Evolutionary conservation across 2,888 invertebrate genomes (phyloP), one percentile per base, ranked within the genome.

Genomic region (Cyclophora punctaria): DNA sequence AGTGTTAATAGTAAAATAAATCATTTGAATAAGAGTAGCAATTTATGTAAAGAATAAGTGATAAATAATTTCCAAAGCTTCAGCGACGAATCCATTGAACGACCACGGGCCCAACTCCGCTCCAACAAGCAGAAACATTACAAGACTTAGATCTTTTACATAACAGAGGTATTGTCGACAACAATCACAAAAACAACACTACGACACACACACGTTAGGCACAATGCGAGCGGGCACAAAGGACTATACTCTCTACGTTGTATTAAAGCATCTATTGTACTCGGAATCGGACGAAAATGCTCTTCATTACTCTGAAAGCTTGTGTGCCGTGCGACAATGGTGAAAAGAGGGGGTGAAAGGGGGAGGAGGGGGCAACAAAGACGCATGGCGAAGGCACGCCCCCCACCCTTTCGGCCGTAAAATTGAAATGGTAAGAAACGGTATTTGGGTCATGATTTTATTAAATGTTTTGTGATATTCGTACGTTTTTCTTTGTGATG

Each of bases 281-380:
- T 72, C 78, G 67, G 81, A 89, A 89, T 89, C 87, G 88, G 86
- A 88, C 89, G 87, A 89, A 89, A 89, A 89, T 89, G 86, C 88
- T 89, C 89, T 89, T 89, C 89, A 89, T 89, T 89, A 89, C 85
- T 82, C 80, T 88, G 89, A 89, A 88, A 89, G 89, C 89, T 86
- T 82, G 84, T 83, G 82, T 87, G 84, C 84, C 78, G 78, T 82
- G 79, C 82, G 82, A 88, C 88, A 88, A 88, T 87, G 78, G 81
- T 64, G 73, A 71, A 71, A 66, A 61, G 70, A 71, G 71, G 72
- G 69, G 67, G 52, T 40, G 56, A 53, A 47, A 48, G 44, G 60
- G 66, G 64, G 58, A 57, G 63, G 69, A 67, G 69, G 62, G 67
- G 70, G 68, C 69, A 62, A 86, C 83, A 83, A 84, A 84, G 83